phyloP scores from a whole-genome alignment of 2,888 invertebrate species.

The Homarus gammarus region DNA sequence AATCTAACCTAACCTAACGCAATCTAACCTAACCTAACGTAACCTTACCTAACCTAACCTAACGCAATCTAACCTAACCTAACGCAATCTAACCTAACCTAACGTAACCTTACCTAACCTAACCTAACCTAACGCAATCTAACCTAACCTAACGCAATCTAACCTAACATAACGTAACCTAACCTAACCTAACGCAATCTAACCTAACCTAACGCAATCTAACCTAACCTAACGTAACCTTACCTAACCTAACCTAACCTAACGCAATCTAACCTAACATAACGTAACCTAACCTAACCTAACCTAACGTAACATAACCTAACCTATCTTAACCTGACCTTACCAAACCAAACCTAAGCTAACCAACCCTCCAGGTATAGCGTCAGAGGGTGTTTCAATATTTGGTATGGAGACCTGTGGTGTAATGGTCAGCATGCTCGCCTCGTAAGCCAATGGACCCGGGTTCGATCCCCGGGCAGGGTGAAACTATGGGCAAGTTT shows the following conservation, averaged over 20 bases:
- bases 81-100: slow-evolving; percentile 30
- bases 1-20: slow-evolving; percentile 3
- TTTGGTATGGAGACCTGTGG: too few relatives aligned
- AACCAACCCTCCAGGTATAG: too few relatives aligned
- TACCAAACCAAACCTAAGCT: slow-evolving; percentile 11
- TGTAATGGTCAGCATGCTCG: too few relatives aligned
- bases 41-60: slow-evolving; percentile 16
- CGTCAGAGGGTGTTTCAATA: too few relatives aligned
- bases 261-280: slow-evolving; percentile 15
- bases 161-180: slow-evolving; percentile 21
- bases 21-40: slow-evolving; percentile 11
- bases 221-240: slow-evolving; percentile 18
- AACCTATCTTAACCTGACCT: slow-evolving; percentile 11
- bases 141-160: slow-evolving; percentile 26
- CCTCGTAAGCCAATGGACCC: too few relatives aligned
- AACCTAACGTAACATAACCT: too few relatives aligned
- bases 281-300: slow-evolving; percentile 19
- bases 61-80: slow-evolving; percentile 13
- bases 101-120: slow-evolving; percentile 40
- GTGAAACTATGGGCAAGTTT: too few relatives aligned
- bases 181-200: slow-evolving; percentile 2
- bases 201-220: slow-evolving; percentile 11
- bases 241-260: slow-evolving; percentile 12
- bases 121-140: slow-evolving; percentile 18
- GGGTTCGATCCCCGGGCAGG: too few relatives aligned